Evolutionary conservation across 23 tunicate genomes (phyloP).

Genomic region (Corella eumyota): DNA sequence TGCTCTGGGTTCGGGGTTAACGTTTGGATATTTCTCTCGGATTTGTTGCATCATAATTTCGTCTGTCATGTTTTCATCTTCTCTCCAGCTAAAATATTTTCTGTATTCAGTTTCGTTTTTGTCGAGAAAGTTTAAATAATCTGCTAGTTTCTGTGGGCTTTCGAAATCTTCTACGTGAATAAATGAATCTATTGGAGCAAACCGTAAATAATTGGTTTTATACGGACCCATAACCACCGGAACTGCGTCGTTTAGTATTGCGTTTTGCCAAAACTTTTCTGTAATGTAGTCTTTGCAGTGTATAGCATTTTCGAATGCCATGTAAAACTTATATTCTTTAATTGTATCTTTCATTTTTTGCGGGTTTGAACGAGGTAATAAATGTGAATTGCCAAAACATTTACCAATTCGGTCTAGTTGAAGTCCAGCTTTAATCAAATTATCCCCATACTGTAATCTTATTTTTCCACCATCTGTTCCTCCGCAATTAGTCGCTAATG

Average conservation of each 20-base stretch:
- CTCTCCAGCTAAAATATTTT: constrained; percentile 16
- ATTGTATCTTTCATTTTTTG: neutral
- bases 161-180: constrained; percentile 19
- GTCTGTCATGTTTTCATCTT: constrained; percentile 21
- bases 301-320: constrained; percentile 24
- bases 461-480: constrained; percentile 4
- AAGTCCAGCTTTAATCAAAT: constrained; percentile 15
- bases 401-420: constrained; percentile 13
- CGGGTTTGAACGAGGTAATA: neutral
- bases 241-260: constrained; percentile 3
- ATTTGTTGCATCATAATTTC: constrained; percentile 19
- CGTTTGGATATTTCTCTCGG: constrained; percentile 4
- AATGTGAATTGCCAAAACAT: constrained; percentile 14
- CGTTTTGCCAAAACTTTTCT: constrained; percentile 23
- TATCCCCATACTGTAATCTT: constrained; percentile 8
- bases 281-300: constrained; percentile 23
- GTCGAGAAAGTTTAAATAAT: constrained; percentile 11
- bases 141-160: constrained; percentile 1
- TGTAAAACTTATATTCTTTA: constrained; percentile 19
- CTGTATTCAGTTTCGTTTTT: constrained; percentile 10
- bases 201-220: neutral
- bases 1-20: neutral
- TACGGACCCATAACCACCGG: constrained; percentile 24
- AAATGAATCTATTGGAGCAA: constrained; percentile 21
- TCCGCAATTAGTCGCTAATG: constrained; percentile 7